These are phyloP conservation scores for Dasyurus viverrinus DNA, from an alignment of 2,113 vertebrate genomes.

Conservation along the genomic window DNA sequence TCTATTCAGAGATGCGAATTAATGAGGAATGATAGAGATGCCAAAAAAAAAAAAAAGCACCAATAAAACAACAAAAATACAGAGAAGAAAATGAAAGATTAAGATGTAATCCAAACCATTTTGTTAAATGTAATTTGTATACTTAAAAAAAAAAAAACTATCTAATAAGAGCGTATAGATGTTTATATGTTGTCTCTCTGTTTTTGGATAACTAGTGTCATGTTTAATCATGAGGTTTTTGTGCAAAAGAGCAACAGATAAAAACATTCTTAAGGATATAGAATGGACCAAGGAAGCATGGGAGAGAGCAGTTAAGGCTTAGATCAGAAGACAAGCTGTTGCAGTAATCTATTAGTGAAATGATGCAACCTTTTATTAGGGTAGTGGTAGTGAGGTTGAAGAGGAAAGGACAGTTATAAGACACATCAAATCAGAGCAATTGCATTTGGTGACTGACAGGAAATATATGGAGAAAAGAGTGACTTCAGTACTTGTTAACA, in stretches of 20 bases:
- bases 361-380: neutral
- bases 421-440: too few species aligned
- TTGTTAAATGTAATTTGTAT: neutral
- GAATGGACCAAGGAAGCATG: neutral
- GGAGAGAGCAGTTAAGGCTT: neutral
- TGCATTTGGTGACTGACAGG: too few species aligned
- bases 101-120: neutral
- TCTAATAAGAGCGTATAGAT: too few species aligned
- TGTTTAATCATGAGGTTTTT: neutral
- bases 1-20: neutral
- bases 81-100: neutral
- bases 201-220: neutral
- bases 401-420: too few species aligned
- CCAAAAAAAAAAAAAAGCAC: neutral
- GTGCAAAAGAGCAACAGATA: too few species aligned
- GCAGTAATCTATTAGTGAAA: neutral
- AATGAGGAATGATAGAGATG: neutral
- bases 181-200: neutral
- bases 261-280: too few species aligned
- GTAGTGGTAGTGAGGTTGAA: neutral
- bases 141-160: neutral
- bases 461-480: too few species aligned
- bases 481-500: neutral
- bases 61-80: neutral
- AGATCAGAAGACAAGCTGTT: neutral